These are phyloP conservation scores for Pteromalus puparum DNA, from an alignment of 1,140 invertebrate genomes.

Conservation along the genomic window DNA sequence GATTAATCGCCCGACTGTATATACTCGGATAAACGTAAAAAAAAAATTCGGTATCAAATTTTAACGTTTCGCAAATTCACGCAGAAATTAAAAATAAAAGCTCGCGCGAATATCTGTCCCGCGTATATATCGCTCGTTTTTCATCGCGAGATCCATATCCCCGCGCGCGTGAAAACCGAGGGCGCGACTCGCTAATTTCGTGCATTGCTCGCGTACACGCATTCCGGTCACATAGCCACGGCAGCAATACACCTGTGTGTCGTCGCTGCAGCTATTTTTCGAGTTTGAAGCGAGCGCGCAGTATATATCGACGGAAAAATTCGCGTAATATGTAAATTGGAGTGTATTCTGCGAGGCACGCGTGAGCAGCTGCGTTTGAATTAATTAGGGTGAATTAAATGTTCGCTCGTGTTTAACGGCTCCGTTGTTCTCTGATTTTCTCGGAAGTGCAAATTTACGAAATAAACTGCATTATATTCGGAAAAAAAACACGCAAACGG, in stretches of 20 bases:
- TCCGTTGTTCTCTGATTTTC: no score
- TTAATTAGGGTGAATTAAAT: neutral
- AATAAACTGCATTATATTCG: no score
- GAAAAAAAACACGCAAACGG: no score
- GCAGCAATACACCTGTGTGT: constrained; percentile 24
- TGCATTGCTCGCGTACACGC: constrained; percentile 22
- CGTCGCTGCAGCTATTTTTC: neutral
- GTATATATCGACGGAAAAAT: constrained; percentile 14
- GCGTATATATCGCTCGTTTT: neutral
- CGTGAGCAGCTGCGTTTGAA: neutral
- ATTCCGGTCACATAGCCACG: constrained; percentile 52
- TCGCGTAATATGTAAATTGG: neutral
- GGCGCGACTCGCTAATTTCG: constrained; percentile 9
- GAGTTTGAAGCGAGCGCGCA: no score
- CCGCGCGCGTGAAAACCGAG: neutral
- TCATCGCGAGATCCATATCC: neutral
- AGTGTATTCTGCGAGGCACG: neutral
- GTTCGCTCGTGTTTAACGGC: no score
- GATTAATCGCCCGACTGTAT: neutral
- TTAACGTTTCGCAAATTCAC: neutral
- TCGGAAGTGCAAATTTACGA: no score
- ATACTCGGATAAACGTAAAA: no score
- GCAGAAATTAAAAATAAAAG: neutral
- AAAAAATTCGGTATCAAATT: no score
- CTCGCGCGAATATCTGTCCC: neutral